Conservation (phyloP, 1,140 invertebrate genomes). For the Samia ricini region DNA sequence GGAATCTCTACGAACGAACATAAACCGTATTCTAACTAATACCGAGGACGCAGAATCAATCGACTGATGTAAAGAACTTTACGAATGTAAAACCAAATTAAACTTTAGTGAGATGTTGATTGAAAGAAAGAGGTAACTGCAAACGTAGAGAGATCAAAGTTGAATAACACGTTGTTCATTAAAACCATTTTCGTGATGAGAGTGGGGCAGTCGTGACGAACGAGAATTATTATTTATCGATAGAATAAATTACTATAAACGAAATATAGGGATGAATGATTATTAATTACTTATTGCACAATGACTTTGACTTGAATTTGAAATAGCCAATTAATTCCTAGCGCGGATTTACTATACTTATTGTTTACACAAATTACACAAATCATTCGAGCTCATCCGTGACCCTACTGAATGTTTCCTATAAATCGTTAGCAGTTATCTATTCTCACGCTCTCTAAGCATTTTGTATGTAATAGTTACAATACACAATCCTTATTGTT, state of each 20-base stretch:
- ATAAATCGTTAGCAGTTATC: slow-evolving; percentile 39
- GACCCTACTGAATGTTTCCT: slow-evolving; percentile 24
- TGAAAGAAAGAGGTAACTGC: slow-evolving; percentile 58
- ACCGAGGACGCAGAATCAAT: slow-evolving; percentile 24
- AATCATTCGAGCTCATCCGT: no score
- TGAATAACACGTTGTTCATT: slow-evolving; percentile 58
- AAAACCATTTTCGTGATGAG: slow-evolving; percentile 51
- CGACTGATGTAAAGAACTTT: slow-evolving; percentile 24
- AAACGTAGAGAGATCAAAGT: slow-evolving; percentile 68
- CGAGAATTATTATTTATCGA: slow-evolving; percentile 45
- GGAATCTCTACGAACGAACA: slow-evolving; percentile 33
- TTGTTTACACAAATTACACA: slow-evolving; percentile 33
- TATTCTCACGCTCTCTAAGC: slow-evolving; percentile 60
- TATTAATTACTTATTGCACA: background rate
- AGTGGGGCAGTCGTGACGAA: slow-evolving; percentile 46
- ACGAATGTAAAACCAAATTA: slow-evolving; percentile 40
- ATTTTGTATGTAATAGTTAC: slow-evolving; percentile 60
- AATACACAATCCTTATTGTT: slow-evolving; percentile 70
- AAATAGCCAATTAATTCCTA: background rate
- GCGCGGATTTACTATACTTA: no score
- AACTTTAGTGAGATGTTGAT: slow-evolving; percentile 45
- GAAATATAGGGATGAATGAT: background rate
- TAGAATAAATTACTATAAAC: slow-evolving; percentile 46
- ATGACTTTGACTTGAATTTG: background rate
- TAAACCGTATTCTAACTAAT: slow-evolving; percentile 44